Evolutionary conservation across 2,113 vertebrate species (phyloP), one percentile per base, ranked within the genome.

Genomic region (Hystrix cristata): DNA sequence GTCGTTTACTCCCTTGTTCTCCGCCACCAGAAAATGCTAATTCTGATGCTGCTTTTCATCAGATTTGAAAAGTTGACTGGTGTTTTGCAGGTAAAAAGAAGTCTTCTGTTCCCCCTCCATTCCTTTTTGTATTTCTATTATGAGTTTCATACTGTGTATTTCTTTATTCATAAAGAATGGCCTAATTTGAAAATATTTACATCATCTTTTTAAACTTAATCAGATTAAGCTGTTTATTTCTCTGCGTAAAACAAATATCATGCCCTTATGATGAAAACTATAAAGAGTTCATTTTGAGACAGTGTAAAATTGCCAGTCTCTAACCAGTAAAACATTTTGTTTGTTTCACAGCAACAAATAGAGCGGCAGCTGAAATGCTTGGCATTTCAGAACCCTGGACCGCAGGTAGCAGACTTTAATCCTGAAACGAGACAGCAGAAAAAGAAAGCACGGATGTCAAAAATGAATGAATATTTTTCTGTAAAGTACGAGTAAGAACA

Each of bases 331-430:
- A 87, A 91, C 82, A 7, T 90, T 92, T 95, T 87, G 27, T 95
- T 88, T 95, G 38, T 92, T 97, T 98, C 89, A 80, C 43, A 99
- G 98, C 98, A 98, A 89, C 98, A 99, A 96, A 98, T 99, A 8
- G 98, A 99, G 64, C 98, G 98, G 55, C 98, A 99, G 92, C 95
- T 99, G 95, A 99, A 98, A 98, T 98, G 72, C 93, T 97, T 99
- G 97, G 97, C 97, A 1, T 99, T 99, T 97, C 98, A 98, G 95
- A 99, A 99, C 97, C 99, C 99, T 79, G 99, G 99, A 94, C 99
- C 99, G 19, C 98, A 98, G 79, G 94, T 99, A 74, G 99, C 99
- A 6, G 98, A 99, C 95, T 99, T 99, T 97, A 99, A 99, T 87
- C 99, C 99, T 60, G 98, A 98, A 98, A 98, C 97, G 19, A 98